phyloP scores from a whole-genome alignment of 2,888 invertebrate genomes.

The Drosophila limbata region DNA sequence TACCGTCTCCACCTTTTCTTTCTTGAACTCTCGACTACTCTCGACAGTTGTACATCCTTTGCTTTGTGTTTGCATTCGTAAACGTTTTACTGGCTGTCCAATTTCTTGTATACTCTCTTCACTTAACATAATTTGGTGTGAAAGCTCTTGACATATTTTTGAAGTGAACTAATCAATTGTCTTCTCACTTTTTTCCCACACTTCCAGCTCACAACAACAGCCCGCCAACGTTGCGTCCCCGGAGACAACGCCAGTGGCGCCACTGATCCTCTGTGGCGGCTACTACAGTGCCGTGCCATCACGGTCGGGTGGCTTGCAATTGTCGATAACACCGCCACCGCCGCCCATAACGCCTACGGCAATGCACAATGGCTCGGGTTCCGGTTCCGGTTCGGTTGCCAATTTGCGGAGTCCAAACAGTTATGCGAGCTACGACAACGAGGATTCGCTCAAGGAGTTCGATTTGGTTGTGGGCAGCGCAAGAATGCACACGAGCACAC shows the following conservation, averaged over 20 bases:
- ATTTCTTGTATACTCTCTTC: not conserved
- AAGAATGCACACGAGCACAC: constrained; percentile 74
- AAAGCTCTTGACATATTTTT: not conserved
- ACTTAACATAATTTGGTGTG: not conserved
- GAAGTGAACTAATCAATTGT: constrained; percentile 2
- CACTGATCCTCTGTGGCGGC: constrained; percentile 53
- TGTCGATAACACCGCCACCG: constrained; percentile 67
- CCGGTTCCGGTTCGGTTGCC: constrained; percentile 38
- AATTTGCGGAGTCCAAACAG: constrained; percentile 83
- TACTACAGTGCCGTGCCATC: constrained; percentile 52
- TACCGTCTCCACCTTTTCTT: not conserved
- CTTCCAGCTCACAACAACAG: constrained; percentile 46
- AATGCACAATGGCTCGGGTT: constrained; percentile 53
- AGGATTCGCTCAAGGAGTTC: constrained; percentile 85
- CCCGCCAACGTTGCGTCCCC: constrained; percentile 70
- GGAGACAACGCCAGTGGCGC: constrained; percentile 63
- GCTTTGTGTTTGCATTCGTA: not conserved
- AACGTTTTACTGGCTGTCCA: not conserved
- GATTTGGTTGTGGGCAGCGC: constrained; percentile 69
- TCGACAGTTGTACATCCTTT: not conserved
- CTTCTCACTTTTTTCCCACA: constrained; percentile 1
- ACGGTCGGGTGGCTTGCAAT: constrained; percentile 54
- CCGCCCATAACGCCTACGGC: constrained; percentile 55
- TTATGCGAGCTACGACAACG: constrained; percentile 85
- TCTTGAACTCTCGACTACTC: too few relatives aligned